These are phyloP conservation scores for Ceriagrion tenellum DNA, from an alignment of 2,888 invertebrate species.

Conservation along the genomic window DNA sequence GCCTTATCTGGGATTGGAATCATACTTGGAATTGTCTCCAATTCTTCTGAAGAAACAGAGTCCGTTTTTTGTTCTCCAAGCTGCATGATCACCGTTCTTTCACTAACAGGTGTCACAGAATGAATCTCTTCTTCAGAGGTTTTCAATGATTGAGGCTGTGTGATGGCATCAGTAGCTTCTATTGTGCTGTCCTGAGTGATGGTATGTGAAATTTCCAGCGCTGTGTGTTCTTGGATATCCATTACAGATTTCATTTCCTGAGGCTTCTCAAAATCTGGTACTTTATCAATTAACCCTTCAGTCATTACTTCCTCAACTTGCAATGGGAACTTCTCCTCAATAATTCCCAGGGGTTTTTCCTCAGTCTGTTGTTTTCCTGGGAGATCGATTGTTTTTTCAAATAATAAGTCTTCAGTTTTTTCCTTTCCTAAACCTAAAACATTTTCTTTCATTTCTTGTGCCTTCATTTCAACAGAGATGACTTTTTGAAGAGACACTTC, in stretches of 20 bases:
- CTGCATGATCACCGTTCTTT: constrained; percentile 45
- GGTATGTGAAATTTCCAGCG: constrained; percentile 1
- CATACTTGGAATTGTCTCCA: neutral
- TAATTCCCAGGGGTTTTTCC: constrained; percentile 69
- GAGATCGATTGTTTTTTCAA: constrained; percentile 73
- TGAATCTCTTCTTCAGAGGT: neutral
- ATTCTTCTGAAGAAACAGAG: constrained; percentile 44
- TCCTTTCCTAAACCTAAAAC: constrained; percentile 70
- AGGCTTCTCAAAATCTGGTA: constrained; percentile 34
- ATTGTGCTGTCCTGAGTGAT: constrained; percentile 8
- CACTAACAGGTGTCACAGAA: neutral
- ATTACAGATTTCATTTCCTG: neutral
- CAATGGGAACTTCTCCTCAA: constrained; percentile 49
- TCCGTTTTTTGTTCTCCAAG: constrained; percentile 68
- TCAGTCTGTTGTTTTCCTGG: constrained; percentile 70
- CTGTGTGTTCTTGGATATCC: neutral
- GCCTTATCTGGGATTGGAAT: neutral
- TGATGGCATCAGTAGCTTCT: neutral
- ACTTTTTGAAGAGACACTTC: constrained; percentile 70
- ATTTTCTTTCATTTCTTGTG: constrained; percentile 71
- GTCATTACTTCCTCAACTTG: constrained; percentile 48
- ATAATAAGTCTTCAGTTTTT: constrained; percentile 71
- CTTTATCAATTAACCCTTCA: constrained; percentile 36
- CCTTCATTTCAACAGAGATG: neutral
- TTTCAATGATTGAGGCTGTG: neutral